Conservation (phyloP, 2,113 vertebrate species). For the Bubo scandiacus region DNA sequence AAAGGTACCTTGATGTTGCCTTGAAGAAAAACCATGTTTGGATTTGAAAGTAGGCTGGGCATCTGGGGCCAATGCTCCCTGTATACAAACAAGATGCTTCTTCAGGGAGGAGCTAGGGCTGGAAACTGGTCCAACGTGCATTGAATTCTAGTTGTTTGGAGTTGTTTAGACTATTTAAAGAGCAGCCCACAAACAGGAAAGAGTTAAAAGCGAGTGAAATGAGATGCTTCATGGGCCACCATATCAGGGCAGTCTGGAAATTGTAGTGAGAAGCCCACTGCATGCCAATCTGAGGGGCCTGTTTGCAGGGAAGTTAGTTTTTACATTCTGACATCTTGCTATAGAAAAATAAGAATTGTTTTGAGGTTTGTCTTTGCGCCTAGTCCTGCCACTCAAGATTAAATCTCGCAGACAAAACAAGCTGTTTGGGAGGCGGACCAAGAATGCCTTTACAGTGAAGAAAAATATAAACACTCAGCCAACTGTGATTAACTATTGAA, state of each 20-base stretch:
- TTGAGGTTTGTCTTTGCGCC: slow-evolving; percentile 50
- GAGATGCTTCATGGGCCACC: not conserved
- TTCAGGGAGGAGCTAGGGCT: slow-evolving; percentile 5
- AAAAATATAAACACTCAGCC: slow-evolving; percentile 62
- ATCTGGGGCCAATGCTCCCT: not conserved
- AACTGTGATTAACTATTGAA: slow-evolving; percentile 62
- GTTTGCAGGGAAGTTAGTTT: not conserved
- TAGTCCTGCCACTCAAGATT: slow-evolving; percentile 65
- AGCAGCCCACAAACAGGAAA: not conserved
- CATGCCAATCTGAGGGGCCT: not conserved
- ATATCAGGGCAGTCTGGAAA: not conserved
- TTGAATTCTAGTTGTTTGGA: not conserved
- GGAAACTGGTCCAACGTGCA: not conserved
- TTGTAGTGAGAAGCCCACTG: not conserved
- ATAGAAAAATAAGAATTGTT: slow-evolving; percentile 41
- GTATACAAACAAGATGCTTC: slow-evolving; percentile 34
- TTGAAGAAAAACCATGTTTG: slow-evolving; percentile 11
- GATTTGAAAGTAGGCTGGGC: slow-evolving; percentile 13
- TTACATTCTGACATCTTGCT: slow-evolving; percentile 20
- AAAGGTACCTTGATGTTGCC: slow-evolving; percentile 18
- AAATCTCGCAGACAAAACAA: slow-evolving; percentile 64
- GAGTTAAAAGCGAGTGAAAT: not conserved
- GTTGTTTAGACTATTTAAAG: not conserved
- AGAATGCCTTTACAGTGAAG: slow-evolving; percentile 58
- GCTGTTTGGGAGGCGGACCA: slow-evolving; percentile 59